Evolutionary conservation across 2,113 vertebrate species (phyloP), one percentile per base, ranked within the genome.

Genomic region (Sapayoa aenigma): DNA sequence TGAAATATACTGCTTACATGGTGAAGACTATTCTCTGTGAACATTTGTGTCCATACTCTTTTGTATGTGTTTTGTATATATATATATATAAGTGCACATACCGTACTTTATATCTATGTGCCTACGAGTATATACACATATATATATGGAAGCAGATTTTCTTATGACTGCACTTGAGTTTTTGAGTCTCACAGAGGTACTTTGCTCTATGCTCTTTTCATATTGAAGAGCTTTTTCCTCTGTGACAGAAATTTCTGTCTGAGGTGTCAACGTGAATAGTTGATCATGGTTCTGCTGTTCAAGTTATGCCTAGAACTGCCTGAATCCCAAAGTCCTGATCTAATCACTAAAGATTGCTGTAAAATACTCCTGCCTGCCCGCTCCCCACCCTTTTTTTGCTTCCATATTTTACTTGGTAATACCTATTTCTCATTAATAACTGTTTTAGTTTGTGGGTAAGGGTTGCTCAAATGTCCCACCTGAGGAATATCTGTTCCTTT

Each of bases 151-250:
- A 46, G n/a, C 5, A 49, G 59, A 53, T 42, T 63, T 71, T 30
- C 3, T 0, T 39, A 3, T 2, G 10, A 28, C 23, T 82, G 24
- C 11, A 4, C 1, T 3, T 28, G 42, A 15, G 11, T 41, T 55
- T 78, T 55, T 42, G 28, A 42, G 15, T 41, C 19, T 79, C 6
- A 10, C 22, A 15, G 14, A 60, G 10, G 15, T 47, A 9, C 9
- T 55, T 77, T 44, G 12, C 39, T 74, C 3, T 35, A 0, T 15
- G 28, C 33, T 17, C 14, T 22, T 81, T 63, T 18, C 7, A 1
- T 5, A 6, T 62, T 58, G 9, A 17, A 55, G 21, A 39, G 3
- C 8, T 25, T 77, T 77, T 30, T 50, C 12, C 42, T 87, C 5
- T 60, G 16, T 82, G 84, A 11, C 44, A 68, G 41, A 39, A 67